A percentile compares a stretch with the other conserved stretches of the same genome.
These are phyloP conservation scores for Onthophagus sagittarius DNA, from an alignment of 2,888 invertebrate genomes.

Conservation along the genomic window DNA sequence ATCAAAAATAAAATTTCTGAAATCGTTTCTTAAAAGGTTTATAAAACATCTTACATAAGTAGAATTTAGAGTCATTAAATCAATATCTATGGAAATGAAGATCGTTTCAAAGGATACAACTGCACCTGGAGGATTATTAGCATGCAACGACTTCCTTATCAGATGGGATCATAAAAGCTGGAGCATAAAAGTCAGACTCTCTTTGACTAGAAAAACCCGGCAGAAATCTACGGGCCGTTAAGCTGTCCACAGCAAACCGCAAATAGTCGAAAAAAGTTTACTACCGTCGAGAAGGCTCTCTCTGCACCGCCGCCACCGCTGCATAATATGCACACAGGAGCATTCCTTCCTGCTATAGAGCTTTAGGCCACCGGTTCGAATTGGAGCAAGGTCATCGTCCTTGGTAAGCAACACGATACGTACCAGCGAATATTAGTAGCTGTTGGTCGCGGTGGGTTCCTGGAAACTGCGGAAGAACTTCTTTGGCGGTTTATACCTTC, in stretches of 20 bases:
- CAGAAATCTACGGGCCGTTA: neutral
- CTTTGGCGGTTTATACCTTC: neutral
- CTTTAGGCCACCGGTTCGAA: constrained; percentile 26
- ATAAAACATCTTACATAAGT: neutral
- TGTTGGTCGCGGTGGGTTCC: constrained; percentile 6
- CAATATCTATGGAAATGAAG: neutral
- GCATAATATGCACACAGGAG: neutral
- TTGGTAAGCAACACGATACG: constrained; percentile 19
- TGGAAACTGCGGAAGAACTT: neutral
- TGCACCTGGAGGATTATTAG: neutral
- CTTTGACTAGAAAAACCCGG: neutral
- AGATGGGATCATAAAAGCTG: neutral
- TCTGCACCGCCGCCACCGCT: neutral
- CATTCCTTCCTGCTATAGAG: neutral
- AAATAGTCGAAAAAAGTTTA: neutral
- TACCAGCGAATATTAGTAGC: constrained; percentile 18
- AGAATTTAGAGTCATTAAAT: neutral
- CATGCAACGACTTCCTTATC: neutral
- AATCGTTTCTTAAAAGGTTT: no score
- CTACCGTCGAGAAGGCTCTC: neutral
- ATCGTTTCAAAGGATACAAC: neutral
- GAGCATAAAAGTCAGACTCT: neutral
- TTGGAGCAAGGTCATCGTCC: constrained; percentile 45
- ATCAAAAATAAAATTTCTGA: no score
- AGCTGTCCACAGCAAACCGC: neutral